Evolutionary conservation across 2,797 vertebrate genomes (phyloP).

Genomic region (Holocentrus rufus): DNA sequence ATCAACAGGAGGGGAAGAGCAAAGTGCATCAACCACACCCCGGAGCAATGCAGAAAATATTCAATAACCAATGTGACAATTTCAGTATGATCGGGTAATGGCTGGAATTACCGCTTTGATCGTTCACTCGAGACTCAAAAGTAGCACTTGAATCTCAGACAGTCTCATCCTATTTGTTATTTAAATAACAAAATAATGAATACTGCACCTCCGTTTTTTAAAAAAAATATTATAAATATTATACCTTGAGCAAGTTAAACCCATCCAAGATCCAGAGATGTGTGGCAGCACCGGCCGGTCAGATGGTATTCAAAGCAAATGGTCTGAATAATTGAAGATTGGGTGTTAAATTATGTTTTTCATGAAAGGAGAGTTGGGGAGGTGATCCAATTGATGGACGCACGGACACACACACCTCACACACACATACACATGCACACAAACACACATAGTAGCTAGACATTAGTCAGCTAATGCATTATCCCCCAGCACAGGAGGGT

Average conservation of each 20-base stretch:
- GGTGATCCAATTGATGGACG: conserved; percentile 69
- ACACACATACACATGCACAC: conserved; percentile 3
- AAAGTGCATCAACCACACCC: conserved; percentile 25
- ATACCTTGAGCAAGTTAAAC: conserved; percentile 39
- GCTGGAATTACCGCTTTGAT: conserved; percentile 4
- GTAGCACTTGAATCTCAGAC: background rate
- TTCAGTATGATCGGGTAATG: conserved; percentile 18
- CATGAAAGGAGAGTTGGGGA: conserved; percentile 66
- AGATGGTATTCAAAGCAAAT: conserved; percentile 72
- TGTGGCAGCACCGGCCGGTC: conserved; percentile 55
- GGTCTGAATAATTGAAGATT: conserved; percentile 83
- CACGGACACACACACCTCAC: conserved; percentile 26
- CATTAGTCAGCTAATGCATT: conserved; percentile 81
- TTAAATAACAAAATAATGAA: conserved; percentile 23
- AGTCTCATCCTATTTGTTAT: conserved; percentile 1
- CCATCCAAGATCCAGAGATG: conserved; percentile 33
- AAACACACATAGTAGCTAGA: conserved; percentile 61
- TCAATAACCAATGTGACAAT: conserved; percentile 14
- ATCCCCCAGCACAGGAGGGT: conserved; percentile 71
- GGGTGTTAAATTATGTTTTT: conserved; percentile 79
- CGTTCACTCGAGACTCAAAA: background rate
- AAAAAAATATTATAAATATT: conserved; percentile 35
- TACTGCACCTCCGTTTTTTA: conserved; percentile 16
- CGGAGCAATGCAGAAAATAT: conserved; percentile 46
- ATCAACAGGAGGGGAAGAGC: conserved; percentile 52